Conservation (phyloP, 2,888 invertebrate species). For the Hypercompe scribonia region DNA sequence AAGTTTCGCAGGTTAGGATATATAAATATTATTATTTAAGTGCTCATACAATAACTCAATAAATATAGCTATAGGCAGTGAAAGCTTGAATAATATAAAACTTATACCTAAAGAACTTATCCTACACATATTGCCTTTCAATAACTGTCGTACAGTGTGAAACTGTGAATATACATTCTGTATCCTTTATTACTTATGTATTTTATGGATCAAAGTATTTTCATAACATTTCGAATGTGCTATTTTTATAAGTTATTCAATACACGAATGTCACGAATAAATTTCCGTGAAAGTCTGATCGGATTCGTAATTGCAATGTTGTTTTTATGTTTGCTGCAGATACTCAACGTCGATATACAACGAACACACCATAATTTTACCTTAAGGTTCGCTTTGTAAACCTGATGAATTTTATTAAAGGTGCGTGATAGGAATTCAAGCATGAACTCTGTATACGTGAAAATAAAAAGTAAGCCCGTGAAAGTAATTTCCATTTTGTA, state of each 20-base stretch:
- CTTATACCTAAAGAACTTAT: too few species aligned
- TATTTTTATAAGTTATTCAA: not conserved
- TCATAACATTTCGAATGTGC: not conserved
- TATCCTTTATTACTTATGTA: not conserved
- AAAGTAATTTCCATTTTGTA: constrained; percentile 40
- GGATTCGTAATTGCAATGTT: not conserved
- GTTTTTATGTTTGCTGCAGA: not conserved
- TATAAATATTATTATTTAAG: too few species aligned
- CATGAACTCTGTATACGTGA: constrained; percentile 26
- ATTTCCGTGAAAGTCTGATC: not conserved
- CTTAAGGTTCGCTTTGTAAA: constrained; percentile 5
- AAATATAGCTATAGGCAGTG: too few species aligned
- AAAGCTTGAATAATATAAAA: too few species aligned
- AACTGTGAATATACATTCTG: too few species aligned
- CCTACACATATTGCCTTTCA: too few species aligned
- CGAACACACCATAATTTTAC: constrained; percentile 6
- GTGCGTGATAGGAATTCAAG: constrained; percentile 18
- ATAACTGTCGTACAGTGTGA: too few species aligned
- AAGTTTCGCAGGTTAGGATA: too few species aligned
- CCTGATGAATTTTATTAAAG: constrained; percentile 19
- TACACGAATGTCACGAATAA: not conserved
- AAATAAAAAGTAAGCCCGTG: constrained; percentile 38
- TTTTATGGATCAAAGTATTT: not conserved
- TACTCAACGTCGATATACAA: not conserved
- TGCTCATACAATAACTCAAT: too few species aligned